These are phyloP conservation scores for Siniperca scherzeri DNA, from an alignment of 2,797 vertebrate species.

Conservation along the genomic window DNA sequence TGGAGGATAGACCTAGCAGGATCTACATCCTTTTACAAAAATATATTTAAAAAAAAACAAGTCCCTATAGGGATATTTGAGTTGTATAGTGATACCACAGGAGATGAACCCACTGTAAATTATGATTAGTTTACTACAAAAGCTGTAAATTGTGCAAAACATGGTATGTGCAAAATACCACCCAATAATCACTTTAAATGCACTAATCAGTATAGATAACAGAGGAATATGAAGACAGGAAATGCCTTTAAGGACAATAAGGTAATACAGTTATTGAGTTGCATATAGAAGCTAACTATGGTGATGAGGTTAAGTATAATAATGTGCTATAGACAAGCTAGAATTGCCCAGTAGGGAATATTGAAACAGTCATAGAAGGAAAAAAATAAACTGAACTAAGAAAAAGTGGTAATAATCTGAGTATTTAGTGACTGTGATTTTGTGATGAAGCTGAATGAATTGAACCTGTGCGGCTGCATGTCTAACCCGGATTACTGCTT, in stretches of 20 bases:
- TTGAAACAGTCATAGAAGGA: not conserved
- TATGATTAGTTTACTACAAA: not conserved
- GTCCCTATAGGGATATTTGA: not conserved
- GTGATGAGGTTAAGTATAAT: not conserved
- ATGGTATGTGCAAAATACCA: not conserved
- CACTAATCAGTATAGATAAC: not conserved
- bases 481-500: slow-evolving; percentile 37
- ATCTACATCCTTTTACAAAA: not conserved
- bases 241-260: not conserved
- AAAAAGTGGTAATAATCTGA: not conserved
- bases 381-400: not conserved
- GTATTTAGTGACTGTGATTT: not conserved
- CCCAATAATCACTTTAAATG: not conserved
- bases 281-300: not conserved
- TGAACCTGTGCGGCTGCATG: slow-evolving; percentile 31
- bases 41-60: not conserved
- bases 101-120: not conserved
- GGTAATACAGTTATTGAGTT: not conserved
- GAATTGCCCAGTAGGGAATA: not conserved
- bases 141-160: not conserved
- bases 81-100: too few species aligned
- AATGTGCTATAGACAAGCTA: not conserved
- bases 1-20: not conserved
- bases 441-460: slow-evolving; percentile 27
- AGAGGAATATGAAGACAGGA: not conserved